Evolutionary conservation across 2,888 invertebrate species (phyloP).

Genomic region (Metacarcinus magister): DNA sequence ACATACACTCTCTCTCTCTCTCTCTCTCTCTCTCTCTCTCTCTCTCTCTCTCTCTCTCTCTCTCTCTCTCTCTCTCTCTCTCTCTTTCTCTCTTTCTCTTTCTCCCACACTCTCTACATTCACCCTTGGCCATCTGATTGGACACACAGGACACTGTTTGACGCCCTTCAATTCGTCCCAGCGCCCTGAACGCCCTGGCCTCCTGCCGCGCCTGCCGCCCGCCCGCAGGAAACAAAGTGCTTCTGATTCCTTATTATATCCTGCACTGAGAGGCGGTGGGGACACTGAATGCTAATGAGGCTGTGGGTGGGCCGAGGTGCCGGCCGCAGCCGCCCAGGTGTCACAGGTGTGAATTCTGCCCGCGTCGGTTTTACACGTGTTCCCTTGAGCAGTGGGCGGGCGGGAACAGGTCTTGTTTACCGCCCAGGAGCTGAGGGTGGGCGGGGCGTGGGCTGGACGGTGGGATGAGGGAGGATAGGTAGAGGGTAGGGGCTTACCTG

Average conservation of each 20-base stretch:
- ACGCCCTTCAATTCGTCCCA: conserved; percentile 22
- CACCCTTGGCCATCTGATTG: background rate
- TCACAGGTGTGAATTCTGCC: conserved; percentile 33
- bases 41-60: too few relatives aligned
- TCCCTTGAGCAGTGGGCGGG: conserved; percentile 12
- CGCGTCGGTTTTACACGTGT: conserved; percentile 41
- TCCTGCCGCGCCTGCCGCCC: conserved; percentile 5
- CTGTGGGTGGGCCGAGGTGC: background rate
- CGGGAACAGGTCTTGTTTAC: conserved; percentile 7
- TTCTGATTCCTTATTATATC: conserved; percentile 45
- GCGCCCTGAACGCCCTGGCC: background rate
- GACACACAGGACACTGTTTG: background rate
- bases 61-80: too few relatives aligned
- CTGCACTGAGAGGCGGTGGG: conserved; percentile 35
- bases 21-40: too few relatives aligned
- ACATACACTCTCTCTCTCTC: too few relatives aligned
- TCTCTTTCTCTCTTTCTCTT: too few relatives aligned
- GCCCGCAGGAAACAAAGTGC: conserved; percentile 18
- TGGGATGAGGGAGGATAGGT: background rate
- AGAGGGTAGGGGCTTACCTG: background rate
- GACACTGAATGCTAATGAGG: conserved; percentile 32
- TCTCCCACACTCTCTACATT: background rate
- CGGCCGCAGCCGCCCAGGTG: conserved; percentile 11
- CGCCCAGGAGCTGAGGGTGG: conserved; percentile 1
- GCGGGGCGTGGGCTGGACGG: background rate